Evolutionary conservation across 1,140 invertebrate genomes (phyloP).

Genomic region (Tetraneura akinire): DNA sequence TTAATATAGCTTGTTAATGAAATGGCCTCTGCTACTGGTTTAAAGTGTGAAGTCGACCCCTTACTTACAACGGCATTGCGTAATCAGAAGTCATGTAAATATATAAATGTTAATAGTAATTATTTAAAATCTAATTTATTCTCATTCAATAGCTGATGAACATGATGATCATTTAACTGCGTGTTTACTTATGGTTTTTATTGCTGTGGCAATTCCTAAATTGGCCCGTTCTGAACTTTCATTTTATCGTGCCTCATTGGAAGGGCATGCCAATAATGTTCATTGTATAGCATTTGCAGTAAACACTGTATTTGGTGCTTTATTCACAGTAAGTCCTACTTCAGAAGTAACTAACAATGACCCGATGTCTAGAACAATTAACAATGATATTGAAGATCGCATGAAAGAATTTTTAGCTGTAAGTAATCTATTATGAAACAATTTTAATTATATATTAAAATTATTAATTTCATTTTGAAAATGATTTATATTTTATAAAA

Average conservation of each 20-base stretch:
- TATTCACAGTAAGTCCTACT: slow-evolving; percentile 86
- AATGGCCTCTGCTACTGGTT: slow-evolving; percentile 94
- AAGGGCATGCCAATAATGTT: slow-evolving; percentile 96
- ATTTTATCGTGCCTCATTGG: slow-evolving; percentile 85
- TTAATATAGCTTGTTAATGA: slow-evolving; percentile 79
- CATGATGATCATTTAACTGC: slow-evolving; percentile 87
- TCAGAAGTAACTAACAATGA: background rate
- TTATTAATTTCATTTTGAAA: slow-evolving; percentile 42
- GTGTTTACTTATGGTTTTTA: slow-evolving; percentile 97
- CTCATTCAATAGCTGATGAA: slow-evolving; percentile 64
- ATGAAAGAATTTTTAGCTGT: slow-evolving; percentile 97
- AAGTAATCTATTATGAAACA: slow-evolving; percentile 53
- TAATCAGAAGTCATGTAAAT: slow-evolving; percentile 77
- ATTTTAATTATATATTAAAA: too few species aligned
- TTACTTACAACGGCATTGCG: slow-evolving; percentile 85
- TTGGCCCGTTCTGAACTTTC: slow-evolving; percentile 88
- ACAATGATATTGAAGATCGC: slow-evolving; percentile 93
- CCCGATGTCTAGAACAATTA: slow-evolving; percentile 62
- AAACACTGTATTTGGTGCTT: slow-evolving; percentile 93
- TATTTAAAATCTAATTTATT: too few species aligned
- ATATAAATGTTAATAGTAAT: too few species aligned
- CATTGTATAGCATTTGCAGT: slow-evolving; percentile 96
- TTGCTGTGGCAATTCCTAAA: slow-evolving; percentile 96
- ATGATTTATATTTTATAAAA: slow-evolving; percentile 51
- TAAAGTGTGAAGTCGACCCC: slow-evolving; percentile 92